Percentiles rank a stretch among this genome's conserved stretches.
These are phyloP conservation scores for Orthonevra nobilis DNA, from an alignment of 2,888 invertebrate genomes.

Conservation along the genomic window DNA sequence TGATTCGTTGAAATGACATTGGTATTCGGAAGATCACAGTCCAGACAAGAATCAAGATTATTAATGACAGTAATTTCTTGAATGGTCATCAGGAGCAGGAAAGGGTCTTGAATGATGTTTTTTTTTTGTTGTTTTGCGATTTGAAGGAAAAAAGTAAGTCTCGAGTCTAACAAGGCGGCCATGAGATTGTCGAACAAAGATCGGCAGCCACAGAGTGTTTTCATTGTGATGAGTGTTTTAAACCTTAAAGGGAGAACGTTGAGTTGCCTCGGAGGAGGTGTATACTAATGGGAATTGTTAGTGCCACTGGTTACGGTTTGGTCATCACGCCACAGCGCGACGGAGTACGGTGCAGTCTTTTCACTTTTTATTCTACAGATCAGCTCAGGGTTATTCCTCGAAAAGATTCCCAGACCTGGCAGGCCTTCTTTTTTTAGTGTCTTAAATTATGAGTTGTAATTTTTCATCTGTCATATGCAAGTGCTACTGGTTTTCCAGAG, in stretches of 20 bases:
- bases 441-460: constrained; percentile 72
- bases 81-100: constrained; percentile 68
- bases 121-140: no score
- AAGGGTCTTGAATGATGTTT: constrained; percentile 58
- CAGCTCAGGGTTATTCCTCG: constrained; percentile 64
- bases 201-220: constrained; percentile 52
- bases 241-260: constrained; percentile 36
- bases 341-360: constrained; percentile 24
- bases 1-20: constrained; percentile 67
- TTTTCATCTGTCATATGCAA: constrained; percentile 72
- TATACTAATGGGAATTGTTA: constrained; percentile 60
- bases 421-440: constrained; percentile 21
- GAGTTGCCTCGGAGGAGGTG: constrained; percentile 54
- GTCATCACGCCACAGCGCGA: constrained; percentile 25
- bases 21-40: constrained; percentile 60
- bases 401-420: constrained; percentile 46
- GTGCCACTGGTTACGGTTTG: constrained; percentile 56
- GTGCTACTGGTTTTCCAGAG: constrained; percentile 73
- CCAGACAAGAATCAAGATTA: constrained; percentile 41
- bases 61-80: constrained; percentile 69
- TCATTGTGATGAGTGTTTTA: constrained; percentile 58
- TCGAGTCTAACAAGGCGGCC: constrained; percentile 19
- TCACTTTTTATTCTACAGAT: constrained; percentile 27
- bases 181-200: constrained; percentile 55
- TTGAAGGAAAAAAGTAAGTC: constrained; percentile 10